Conservation (phyloP, 1,140 invertebrate genomes). For the Trialeurodes vaporariorum region DNA sequence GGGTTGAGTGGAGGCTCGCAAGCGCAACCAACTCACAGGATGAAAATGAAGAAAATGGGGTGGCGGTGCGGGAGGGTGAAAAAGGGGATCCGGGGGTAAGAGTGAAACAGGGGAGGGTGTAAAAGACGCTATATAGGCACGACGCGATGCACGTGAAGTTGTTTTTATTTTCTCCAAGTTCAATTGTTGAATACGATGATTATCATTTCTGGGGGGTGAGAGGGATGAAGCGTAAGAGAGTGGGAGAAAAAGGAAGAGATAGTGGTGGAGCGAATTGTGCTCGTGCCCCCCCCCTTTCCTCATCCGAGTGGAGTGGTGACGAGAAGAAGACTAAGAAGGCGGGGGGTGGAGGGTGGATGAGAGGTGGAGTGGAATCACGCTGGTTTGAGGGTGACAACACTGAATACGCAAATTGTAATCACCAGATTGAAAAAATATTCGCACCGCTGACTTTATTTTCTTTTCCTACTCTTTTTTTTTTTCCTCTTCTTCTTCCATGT, state of each 20-base stretch:
- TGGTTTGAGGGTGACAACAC: not conserved
- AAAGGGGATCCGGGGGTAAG: too few species aligned
- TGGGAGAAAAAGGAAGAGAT: too few species aligned
- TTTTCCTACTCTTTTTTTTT: not conserved
- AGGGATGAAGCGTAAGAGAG: too few species aligned
- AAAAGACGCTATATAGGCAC: too few species aligned
- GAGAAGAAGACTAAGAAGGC: too few species aligned
- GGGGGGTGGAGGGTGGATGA: too few species aligned
- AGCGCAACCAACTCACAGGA: not conserved
- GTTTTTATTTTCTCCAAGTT: slow-evolving; percentile 1
- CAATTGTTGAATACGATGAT: not conserved
- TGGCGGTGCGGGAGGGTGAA: not conserved
- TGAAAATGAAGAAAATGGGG: not conserved
- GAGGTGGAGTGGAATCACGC: too few species aligned
- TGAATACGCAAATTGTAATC: not conserved
- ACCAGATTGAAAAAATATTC: slow-evolving; percentile 1
- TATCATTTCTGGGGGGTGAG: not conserved
- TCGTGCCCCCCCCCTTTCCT: too few species aligned
- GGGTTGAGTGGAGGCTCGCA: not conserved
- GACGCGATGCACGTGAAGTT: not conserved
- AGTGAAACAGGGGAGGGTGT: too few species aligned
- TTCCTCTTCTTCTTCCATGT: too few species aligned
- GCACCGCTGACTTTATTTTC: not conserved
- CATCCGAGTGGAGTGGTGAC: too few species aligned
- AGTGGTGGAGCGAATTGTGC: too few species aligned